Evolutionary conservation across 2,797 vertebrate genomes (phyloP).

Genomic region (Oceanodroma leucorhoa): DNA sequence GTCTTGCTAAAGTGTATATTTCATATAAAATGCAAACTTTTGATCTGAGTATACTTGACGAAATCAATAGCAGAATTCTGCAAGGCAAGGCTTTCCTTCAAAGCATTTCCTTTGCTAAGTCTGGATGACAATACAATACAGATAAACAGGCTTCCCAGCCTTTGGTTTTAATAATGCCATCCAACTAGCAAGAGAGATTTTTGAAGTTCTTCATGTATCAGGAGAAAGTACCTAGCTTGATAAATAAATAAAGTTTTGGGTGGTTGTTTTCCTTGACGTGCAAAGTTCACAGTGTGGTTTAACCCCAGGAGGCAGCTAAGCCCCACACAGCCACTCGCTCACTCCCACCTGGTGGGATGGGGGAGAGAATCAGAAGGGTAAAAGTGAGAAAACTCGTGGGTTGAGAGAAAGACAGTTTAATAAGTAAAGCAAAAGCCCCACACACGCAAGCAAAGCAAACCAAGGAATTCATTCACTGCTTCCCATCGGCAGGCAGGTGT

Average conservation of each 20-base stretch:
- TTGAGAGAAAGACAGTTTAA: too few relatives aligned
- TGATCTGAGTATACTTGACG: not conserved
- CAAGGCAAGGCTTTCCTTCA: not conserved
- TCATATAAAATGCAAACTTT: constrained; percentile 1
- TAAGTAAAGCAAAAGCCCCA: too few relatives aligned
- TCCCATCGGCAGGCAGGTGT: too few relatives aligned
- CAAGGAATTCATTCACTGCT: too few relatives aligned
- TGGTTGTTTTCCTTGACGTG: not conserved
- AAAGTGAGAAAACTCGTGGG: too few relatives aligned
- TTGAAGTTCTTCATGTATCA: not conserved
- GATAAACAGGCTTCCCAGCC: not conserved
- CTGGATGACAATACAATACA: not conserved
- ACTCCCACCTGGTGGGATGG: too few relatives aligned
- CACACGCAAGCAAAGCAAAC: too few relatives aligned
- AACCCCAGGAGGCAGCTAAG: too few relatives aligned
- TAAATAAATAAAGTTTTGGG: not conserved
- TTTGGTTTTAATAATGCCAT: not conserved
- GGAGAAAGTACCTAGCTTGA: not conserved
- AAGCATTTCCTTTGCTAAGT: not conserved
- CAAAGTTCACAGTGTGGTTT: not conserved
- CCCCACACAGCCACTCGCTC: too few relatives aligned
- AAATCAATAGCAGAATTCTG: not conserved
- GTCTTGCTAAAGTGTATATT: not conserved
- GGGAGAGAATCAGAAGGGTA: too few relatives aligned
- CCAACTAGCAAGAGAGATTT: not conserved